Conservation (phyloP, 2,113 vertebrate species). For the Colistium nudipinnis region DNA sequence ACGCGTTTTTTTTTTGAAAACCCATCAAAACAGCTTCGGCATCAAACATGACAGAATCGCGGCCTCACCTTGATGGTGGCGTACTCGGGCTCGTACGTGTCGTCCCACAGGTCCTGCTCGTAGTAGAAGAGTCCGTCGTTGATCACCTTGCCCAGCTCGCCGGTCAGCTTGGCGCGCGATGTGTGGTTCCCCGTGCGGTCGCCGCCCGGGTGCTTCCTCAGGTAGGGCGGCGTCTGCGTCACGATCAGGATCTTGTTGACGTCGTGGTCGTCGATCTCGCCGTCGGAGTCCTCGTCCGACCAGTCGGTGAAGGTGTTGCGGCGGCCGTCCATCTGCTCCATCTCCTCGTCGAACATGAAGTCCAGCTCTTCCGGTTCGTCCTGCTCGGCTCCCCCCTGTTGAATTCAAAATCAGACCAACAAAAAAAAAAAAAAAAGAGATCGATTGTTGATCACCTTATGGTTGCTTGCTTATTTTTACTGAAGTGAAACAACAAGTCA, state of each 20-base stretch:
- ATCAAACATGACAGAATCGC: not conserved
- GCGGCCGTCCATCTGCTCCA: slow-evolving; percentile 97
- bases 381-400: slow-evolving; percentile 82
- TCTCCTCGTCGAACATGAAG: slow-evolving; percentile 98
- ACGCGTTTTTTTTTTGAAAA: too few relatives aligned
- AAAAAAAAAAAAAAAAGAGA: not conserved
- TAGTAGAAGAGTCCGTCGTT: slow-evolving; percentile 98
- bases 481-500: not conserved
- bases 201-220: slow-evolving; percentile 94
- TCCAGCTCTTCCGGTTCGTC: slow-evolving; percentile 97
- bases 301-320: slow-evolving; percentile 98
- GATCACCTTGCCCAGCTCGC: slow-evolving; percentile 94
- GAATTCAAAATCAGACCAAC: not conserved
- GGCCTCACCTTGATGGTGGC: slow-evolving; percentile 95
- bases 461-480: not conserved
- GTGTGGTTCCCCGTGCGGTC: slow-evolving; percentile 96
- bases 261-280: slow-evolving; percentile 94
- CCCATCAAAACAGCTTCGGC: too few relatives aligned
- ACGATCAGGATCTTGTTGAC: slow-evolving; percentile 99
- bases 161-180: slow-evolving; percentile 93
- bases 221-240: slow-evolving; percentile 95
- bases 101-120: slow-evolving; percentile 96
- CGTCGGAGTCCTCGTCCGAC: slow-evolving; percentile 96
- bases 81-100: slow-evolving; percentile 95
- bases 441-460: not conserved